These are phyloP conservation scores for Hetaerina americana DNA, from an alignment of 1,140 invertebrate genomes.

Conservation along the genomic window DNA sequence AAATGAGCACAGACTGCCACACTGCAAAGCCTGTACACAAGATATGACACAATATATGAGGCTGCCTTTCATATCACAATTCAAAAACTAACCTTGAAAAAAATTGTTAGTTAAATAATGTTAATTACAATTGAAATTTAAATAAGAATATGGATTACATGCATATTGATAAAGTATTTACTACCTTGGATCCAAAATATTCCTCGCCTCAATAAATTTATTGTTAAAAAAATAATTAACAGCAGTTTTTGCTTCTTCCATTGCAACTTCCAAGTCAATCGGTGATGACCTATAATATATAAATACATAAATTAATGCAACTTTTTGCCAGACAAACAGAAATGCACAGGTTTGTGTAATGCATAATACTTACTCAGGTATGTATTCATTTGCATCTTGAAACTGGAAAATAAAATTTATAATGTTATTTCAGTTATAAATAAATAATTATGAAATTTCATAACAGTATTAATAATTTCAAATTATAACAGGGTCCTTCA, in stretches of 20 bases:
- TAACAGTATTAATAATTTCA: too few relatives aligned
- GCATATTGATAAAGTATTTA: too few relatives aligned
- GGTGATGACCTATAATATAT: not conserved
- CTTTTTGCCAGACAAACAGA: not conserved
- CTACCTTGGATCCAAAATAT: conserved; percentile 60
- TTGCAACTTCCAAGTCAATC: conserved; percentile 37
- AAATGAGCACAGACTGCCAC: too few relatives aligned
- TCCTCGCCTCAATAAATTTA: conserved; percentile 64
- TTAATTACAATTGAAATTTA: too few relatives aligned
- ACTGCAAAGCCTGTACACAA: too few relatives aligned
- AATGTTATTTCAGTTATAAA: too few relatives aligned
- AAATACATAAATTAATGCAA: not conserved
- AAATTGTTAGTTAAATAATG: too few relatives aligned
- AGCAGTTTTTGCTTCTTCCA: conserved; percentile 53
- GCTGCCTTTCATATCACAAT: conserved; percentile 10
- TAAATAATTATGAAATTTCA: too few relatives aligned
- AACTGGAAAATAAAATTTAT: conserved; percentile 25
- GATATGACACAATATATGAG: too few relatives aligned
- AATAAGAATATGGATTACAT: too few relatives aligned
- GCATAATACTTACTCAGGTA: conserved; percentile 21
- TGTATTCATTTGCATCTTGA: conserved; percentile 30
- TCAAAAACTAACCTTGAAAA: too few relatives aligned
- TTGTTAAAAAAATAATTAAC: conserved; percentile 81
- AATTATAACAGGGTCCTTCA: too few relatives aligned
- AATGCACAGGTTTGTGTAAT: not conserved